These are phyloP conservation scores for Larimichthys crocea DNA, from an alignment of 2,113 vertebrate species.

Conservation along the genomic window DNA sequence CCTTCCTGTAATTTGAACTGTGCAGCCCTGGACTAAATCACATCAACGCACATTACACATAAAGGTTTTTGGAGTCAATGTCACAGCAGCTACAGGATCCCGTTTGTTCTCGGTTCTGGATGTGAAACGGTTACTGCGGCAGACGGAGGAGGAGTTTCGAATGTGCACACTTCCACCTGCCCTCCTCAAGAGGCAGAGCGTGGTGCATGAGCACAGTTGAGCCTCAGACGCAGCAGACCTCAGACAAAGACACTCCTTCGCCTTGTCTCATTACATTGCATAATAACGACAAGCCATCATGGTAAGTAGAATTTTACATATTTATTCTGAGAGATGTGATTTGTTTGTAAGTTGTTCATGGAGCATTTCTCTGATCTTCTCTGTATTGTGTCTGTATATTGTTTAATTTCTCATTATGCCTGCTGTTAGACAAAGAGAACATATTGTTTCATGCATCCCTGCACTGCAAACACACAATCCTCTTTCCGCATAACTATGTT, in stretches of 20 bases:
- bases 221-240: constrained; percentile 27
- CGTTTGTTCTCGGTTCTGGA: not conserved
- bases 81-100: not conserved
- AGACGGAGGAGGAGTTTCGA: not conserved
- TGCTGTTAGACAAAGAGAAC: not conserved
- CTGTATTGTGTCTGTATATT: not conserved
- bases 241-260: constrained; percentile 11
- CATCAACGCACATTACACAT: not conserved
- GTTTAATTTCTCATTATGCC: too few species aligned
- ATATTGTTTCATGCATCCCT: not conserved
- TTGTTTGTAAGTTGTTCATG: not conserved
- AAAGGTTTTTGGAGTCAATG: not conserved
- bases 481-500: not conserved
- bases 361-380: not conserved
- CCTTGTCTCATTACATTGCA: constrained; percentile 57
- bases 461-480: constrained; percentile 15
- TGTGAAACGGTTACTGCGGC: constrained; percentile 32
- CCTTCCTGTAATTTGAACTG: not conserved
- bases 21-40: not conserved
- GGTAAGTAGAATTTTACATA: constrained; percentile 21
- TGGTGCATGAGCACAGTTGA: constrained; percentile 16
- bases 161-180: constrained; percentile 27
- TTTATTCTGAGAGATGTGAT: not conserved
- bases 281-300: constrained; percentile 60
- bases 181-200: constrained; percentile 33